Conservation (phyloP, 2,888 invertebrate genomes). For the Dynastes hyllus region DNA sequence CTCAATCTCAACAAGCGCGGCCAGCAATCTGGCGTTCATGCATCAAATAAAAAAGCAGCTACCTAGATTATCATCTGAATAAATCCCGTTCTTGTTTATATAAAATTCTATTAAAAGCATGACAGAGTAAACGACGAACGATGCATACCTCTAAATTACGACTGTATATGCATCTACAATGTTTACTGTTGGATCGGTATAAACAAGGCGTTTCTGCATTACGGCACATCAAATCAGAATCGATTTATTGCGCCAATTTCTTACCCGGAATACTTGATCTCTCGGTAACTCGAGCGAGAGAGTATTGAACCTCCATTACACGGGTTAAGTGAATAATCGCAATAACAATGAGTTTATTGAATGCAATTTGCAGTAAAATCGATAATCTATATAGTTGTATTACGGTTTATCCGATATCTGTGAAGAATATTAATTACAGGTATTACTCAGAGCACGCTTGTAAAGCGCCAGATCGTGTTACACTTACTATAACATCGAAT, state of each 20-base stretch:
- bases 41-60: constrained; percentile 18
- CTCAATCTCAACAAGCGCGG: constrained; percentile 28
- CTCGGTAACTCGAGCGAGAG: constrained; percentile 15
- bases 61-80: constrained; percentile 30
- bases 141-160: constrained; percentile 11
- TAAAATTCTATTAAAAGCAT: constrained; percentile 45
- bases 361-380: constrained; percentile 39
- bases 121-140: constrained; percentile 27
- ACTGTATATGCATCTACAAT: constrained; percentile 1
- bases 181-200: constrained; percentile 28
- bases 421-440: constrained; percentile 26
- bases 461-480: constrained; percentile 3
- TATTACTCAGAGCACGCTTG: constrained; percentile 2
- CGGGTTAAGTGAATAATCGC: constrained; percentile 39
- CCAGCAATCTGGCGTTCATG: constrained; percentile 37
- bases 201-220: constrained; percentile 21
- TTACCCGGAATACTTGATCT: constrained; percentile 29
- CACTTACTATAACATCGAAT: neutral
- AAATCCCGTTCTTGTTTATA: constrained; percentile 34
- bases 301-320: constrained; percentile 4
- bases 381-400: constrained; percentile 8
- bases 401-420: constrained; percentile 15
- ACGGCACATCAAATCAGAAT: constrained; percentile 21
- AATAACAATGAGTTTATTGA: constrained; percentile 26
- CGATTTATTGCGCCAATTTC: constrained; percentile 23